Percentiles rank a stretch among this genome's conserved stretches.
These are phyloP conservation scores for Harpagoxenus sublaevis DNA, from an alignment of 2,888 invertebrate genomes.

Conservation along the genomic window DNA sequence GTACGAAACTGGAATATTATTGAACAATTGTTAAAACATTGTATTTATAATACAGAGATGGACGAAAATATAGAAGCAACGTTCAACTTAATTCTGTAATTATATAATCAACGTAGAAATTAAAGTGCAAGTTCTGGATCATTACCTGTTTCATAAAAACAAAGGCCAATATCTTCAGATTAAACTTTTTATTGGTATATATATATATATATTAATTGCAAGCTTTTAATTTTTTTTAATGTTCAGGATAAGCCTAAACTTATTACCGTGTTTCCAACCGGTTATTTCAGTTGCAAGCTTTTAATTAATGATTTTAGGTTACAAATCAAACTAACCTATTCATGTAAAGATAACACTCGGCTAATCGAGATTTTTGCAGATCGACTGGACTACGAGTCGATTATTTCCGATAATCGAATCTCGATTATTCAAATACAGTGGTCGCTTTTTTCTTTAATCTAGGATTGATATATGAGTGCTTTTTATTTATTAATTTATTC, in stretches of 20 bases:
- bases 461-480: background rate
- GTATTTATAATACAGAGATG: background rate
- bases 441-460: too few species aligned
- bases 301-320: too few species aligned
- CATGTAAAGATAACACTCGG: too few species aligned
- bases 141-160: background rate
- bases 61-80: background rate
- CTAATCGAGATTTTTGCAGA: too few species aligned
- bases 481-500: background rate
- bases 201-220: background rate
- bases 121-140: background rate
- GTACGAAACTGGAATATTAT: background rate
- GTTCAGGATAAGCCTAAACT: too few species aligned
- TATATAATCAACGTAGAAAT: background rate
- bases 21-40: background rate
- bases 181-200: background rate
- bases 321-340: too few species aligned
- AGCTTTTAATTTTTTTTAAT: background rate
- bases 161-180: background rate
- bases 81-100: background rate
- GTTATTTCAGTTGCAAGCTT: too few species aligned
- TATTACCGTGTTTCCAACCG: too few species aligned
- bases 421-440: too few species aligned
- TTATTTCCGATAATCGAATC: too few species aligned
- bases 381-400: too few species aligned